Evolutionary conservation across 2,113 vertebrate genomes (phyloP).

Genomic region (Heterotilapia buettikoferi): DNA sequence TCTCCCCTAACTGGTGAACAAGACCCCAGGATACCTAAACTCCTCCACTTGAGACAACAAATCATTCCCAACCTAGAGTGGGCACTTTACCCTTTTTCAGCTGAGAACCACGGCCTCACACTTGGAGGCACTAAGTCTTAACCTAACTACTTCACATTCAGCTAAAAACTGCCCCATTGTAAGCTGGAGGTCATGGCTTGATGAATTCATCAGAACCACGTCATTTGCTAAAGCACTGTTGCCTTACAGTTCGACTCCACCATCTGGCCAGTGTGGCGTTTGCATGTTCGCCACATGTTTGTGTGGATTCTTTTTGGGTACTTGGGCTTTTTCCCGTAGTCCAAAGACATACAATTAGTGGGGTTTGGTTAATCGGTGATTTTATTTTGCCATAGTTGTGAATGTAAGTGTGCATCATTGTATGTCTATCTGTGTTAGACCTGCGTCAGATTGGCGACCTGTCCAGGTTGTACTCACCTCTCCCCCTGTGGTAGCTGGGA

Average conservation of each 20-base stretch:
- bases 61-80: background rate
- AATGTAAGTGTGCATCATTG: background rate
- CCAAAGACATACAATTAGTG: background rate
- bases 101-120: background rate
- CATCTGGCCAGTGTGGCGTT: background rate
- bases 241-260: background rate
- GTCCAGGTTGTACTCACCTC: background rate
- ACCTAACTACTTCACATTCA: background rate
- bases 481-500: background rate
- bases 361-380: background rate
- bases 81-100: background rate
- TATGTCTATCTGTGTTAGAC: background rate
- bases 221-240: background rate
- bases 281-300: background rate
- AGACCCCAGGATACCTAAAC: background rate
- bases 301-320: background rate
- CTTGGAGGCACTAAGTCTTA: background rate
- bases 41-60: background rate
- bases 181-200: background rate
- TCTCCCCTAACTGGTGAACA: background rate
- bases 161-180: background rate
- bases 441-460: background rate
- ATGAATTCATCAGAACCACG: background rate
- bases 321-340: background rate
- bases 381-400: background rate